A percentile compares a stretch with the other conserved stretches of the same genome.
Conservation (phyloP, 30 jellyfish, hydroid and myxozoan species). For the Hydractinia symbiolongicarpus region DNA sequence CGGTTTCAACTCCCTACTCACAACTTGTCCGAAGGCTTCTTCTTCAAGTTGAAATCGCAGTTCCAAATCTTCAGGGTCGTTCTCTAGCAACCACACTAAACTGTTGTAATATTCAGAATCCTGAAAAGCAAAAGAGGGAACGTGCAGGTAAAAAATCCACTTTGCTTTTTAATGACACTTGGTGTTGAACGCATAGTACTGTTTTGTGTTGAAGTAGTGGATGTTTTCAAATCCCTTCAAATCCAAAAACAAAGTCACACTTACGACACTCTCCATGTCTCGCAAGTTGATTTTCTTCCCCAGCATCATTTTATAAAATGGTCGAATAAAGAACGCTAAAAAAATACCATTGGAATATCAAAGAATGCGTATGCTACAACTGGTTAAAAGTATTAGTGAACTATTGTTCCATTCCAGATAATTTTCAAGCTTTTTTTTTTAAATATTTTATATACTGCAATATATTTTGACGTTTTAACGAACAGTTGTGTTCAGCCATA, state of each 20-base stretch:
- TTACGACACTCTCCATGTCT: slow-evolving; percentile 97
- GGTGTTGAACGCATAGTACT: no score
- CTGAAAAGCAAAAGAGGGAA: slow-evolving; percentile 14
- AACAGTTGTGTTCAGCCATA: no score
- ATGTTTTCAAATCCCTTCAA: no score
- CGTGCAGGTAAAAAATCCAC: background rate
- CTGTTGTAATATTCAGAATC: slow-evolving; percentile 92
- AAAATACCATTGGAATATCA: background rate
- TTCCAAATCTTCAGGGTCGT: slow-evolving; percentile 90
- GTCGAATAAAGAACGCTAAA: slow-evolving; percentile 94
- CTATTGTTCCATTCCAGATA: no score
- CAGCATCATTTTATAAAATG: slow-evolving; percentile 95
- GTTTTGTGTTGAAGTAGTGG: no score
- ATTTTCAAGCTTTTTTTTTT: no score
- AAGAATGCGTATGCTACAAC: no score
- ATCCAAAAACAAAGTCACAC: slow-evolving; percentile 7
- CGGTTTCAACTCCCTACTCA: slow-evolving; percentile 59
- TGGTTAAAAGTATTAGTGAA: no score
- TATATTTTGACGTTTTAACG: no score
- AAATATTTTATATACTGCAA: no score
- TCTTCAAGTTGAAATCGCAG: slow-evolving; percentile 85
- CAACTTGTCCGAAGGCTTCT: slow-evolving; percentile 74
- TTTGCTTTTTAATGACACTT: no score
- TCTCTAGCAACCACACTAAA: slow-evolving; percentile 85
- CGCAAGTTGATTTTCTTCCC: slow-evolving; percentile 64